These are phyloP conservation scores for Daktulosphaira vitifoliae DNA, from an alignment of 1,140 invertebrate genomes.

Conservation along the genomic window DNA sequence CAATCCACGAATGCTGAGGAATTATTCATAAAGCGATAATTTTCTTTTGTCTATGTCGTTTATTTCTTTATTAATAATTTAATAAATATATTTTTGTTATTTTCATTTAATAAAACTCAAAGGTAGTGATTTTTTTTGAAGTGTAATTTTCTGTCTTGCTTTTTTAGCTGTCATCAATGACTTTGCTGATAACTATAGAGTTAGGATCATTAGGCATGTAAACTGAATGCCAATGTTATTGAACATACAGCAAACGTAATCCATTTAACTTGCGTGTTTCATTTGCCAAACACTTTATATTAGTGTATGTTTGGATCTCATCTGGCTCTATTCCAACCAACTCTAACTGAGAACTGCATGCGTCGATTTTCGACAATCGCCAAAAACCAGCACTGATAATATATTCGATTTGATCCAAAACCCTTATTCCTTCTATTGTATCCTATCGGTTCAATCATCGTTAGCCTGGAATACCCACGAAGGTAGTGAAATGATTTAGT, in stretches of 20 bases:
- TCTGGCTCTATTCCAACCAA: slow-evolving; percentile 18
- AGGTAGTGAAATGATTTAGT: no score
- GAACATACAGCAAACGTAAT: slow-evolving; percentile 16
- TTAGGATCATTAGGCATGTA: slow-evolving; percentile 15
- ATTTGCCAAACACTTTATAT: slow-evolving; percentile 15
- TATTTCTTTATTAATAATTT: no score
- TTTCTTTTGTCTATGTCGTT: no score
- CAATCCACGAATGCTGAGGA: no score
- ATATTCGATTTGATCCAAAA: slow-evolving; percentile 23
- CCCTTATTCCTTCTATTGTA: neutral
- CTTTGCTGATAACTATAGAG: no score
- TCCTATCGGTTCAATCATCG: neutral
- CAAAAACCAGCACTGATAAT: slow-evolving; percentile 21
- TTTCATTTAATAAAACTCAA: no score
- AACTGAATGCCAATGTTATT: slow-evolving; percentile 10
- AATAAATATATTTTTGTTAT: no score
- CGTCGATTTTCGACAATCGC: slow-evolving; percentile 22
- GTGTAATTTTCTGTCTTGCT: no score
- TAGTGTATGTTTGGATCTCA: neutral
- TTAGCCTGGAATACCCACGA: no score
- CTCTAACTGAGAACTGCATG: slow-evolving; percentile 13
- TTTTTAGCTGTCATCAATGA: no score
- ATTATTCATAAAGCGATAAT: no score
- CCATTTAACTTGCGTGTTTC: slow-evolving; percentile 17
- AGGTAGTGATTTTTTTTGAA: no score